Evolutionary conservation across 2,888 invertebrate genomes (phyloP).

Genomic region (Balanococcus diminutus): DNA sequence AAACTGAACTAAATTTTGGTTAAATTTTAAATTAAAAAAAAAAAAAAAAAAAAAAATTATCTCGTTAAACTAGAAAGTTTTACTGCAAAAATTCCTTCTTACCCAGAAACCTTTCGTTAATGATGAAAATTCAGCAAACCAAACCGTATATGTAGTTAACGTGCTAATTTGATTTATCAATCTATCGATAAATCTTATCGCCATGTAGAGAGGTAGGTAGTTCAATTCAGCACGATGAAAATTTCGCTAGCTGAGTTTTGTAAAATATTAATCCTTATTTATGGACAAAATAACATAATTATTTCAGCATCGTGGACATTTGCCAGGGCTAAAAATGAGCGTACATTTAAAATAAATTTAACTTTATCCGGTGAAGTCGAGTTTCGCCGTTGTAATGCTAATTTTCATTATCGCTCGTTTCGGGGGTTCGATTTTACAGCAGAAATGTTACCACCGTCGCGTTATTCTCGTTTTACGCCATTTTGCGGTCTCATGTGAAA

Average conservation of each 20-base stretch:
- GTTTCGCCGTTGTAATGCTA: slow-evolving; percentile 33
- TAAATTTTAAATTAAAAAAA: no score
- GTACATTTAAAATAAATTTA: slow-evolving; percentile 31
- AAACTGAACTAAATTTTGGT: no score
- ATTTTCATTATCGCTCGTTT: slow-evolving; percentile 44
- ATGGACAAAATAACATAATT: slow-evolving; percentile 35
- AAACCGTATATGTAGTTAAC: neutral
- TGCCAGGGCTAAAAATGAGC: neutral
- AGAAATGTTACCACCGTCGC: slow-evolving; percentile 20
- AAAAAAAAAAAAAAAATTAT: no score
- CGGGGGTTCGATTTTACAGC: slow-evolving; percentile 19
- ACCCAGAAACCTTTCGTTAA: no score
- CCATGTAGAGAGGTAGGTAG: no score
- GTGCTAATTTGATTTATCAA: neutral
- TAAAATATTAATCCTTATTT: slow-evolving; percentile 40
- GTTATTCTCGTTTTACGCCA: slow-evolving; percentile 20
- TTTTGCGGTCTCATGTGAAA: slow-evolving; percentile 36
- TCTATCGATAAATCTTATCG: neutral
- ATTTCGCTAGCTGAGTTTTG: neutral
- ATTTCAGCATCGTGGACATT: neutral
- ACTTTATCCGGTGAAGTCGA: slow-evolving; percentile 23
- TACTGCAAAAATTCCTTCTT: no score
- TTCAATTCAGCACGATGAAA: neutral
- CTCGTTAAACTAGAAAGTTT: no score
- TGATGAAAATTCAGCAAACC: neutral